phyloP scores from a whole-genome alignment of 1,140 invertebrate species.

The Colletes latitarsis region DNA sequence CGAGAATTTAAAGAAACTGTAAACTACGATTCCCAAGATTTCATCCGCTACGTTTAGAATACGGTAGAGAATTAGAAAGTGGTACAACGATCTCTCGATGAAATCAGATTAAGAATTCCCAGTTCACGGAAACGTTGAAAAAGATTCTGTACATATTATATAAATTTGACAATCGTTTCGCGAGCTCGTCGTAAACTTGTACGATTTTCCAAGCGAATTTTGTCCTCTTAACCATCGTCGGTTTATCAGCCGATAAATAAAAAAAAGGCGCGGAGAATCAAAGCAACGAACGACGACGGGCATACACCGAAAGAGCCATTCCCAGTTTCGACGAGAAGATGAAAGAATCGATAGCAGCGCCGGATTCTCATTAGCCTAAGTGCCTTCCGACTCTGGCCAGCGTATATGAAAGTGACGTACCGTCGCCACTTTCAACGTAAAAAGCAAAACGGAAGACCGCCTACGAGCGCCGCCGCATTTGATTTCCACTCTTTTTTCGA shows the following conservation, averaged over 20 bases:
- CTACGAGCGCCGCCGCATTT: not conserved
- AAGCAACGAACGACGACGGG: not conserved
- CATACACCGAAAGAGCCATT: not conserved
- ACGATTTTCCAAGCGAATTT: too few species aligned
- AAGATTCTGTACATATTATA: too few species aligned
- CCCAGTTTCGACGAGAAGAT: constrained; percentile 28
- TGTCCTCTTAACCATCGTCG: not conserved
- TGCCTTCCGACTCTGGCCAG: constrained; percentile 67
- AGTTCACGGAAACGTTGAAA: too few species aligned
- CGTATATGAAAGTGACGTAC: constrained; percentile 55
- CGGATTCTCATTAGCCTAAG: constrained; percentile 70
- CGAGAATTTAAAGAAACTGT: too few species aligned
- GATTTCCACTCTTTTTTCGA: not conserved
- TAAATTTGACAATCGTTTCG: too few species aligned
- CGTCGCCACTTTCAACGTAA: constrained; percentile 18
- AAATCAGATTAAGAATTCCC: too few species aligned
- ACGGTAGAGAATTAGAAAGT: too few species aligned
- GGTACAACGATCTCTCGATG: too few species aligned
- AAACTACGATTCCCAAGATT: too few species aligned
- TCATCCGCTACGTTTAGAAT: too few species aligned
- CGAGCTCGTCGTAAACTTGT: too few species aligned
- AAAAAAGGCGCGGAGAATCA: not conserved
- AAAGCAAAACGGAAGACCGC: constrained; percentile 5
- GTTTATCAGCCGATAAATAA: not conserved
- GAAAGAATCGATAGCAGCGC: constrained; percentile 59